Evolutionary conservation across 2,113 vertebrate genomes (phyloP), one percentile per base, ranked within the genome.

Genomic region (Scytalopus superciliaris): DNA sequence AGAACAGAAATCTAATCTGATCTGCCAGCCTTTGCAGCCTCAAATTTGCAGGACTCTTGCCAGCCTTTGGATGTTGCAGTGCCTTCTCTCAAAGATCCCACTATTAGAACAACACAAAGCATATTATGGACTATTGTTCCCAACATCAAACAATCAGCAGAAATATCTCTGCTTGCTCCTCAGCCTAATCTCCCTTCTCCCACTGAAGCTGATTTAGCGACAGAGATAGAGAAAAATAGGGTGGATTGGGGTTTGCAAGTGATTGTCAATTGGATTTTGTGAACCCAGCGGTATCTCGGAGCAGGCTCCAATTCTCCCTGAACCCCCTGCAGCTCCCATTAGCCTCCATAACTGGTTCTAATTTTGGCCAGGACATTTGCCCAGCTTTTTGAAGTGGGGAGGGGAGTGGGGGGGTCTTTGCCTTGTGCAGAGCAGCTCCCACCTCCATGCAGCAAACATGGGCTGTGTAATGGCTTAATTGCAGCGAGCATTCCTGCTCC

Each of bases 391-490:
- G 67, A 44, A 60, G 17, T 25, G 60, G 19, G 44, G 35, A 9
- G 24, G 6, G 11, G n/a, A 8, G 24, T 5, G 10, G 40, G 45
- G 27, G 21, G 9, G 15, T 72, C 30, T 11, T 84, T 66, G 53
- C 50, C 75, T 73, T 35, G 39, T 68, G 74, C 59, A 50, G 68
- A 90, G 68, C 3, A 14, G 47, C 80, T 90, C 57, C 64, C 76
- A 60, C 52, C 84, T 89, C 67, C 7, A 4, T 16, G 47, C 63
- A 90, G 67, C 72, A 73, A 82, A 40, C 37, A 9, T 3, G 40
- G 87, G 89, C 70, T 75, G 72, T 27, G 50, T 55, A 93, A 93
- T 59, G 62, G 88, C 63, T 95, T 92, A 53, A 87, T 95, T 85
- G 62, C 66, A 52, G n/a, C 0, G 7, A 83, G 84, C 87, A 22